phyloP scores from a whole-genome alignment of 37 sponge, comb jelly and placozoan species.

The Halisarca cf. caerulea region DNA sequence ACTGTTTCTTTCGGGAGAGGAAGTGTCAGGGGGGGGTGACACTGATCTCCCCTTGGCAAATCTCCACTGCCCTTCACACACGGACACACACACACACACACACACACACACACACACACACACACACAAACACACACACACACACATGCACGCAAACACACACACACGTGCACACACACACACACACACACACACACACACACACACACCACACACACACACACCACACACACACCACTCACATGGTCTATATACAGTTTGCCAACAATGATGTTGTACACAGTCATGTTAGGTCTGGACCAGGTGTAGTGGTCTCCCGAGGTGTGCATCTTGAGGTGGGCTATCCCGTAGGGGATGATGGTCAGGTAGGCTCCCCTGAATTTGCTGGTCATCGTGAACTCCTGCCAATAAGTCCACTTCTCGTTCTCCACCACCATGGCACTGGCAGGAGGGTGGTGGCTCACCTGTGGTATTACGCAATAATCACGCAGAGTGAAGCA shows the following conservation, averaged over 20 bases:
- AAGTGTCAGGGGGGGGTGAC: too few relatives aligned
- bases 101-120: constrained; percentile 17
- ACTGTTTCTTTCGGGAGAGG: too few relatives aligned
- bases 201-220: constrained; percentile 41
- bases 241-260: constrained; percentile 93
- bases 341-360: constrained; percentile 72
- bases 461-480: constrained; percentile 64
- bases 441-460: constrained; percentile 96
- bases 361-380: constrained; percentile 96
- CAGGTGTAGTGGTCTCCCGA: constrained; percentile 95
- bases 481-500: too few relatives aligned
- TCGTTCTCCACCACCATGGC: constrained; percentile 92
- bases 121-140: constrained; percentile 33
- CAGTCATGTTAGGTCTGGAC: constrained; percentile 75
- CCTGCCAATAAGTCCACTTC: constrained; percentile 94
- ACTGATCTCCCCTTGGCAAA: too few relatives aligned
- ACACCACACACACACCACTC: constrained; percentile 20
- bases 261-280: constrained; percentile 98
- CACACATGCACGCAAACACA: constrained; percentile 33
- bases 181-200: constrained; percentile 30
- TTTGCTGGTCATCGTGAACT: constrained; percentile 95
- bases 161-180: constrained; percentile 18
- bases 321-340: constrained; percentile 80
- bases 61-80: too few relatives aligned
- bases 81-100: constrained; percentile 25